Evolutionary conservation across 2,113 vertebrate species (phyloP), one percentile per base, ranked within the genome.

Genomic region (Nerophis lumbriciformis): DNA sequence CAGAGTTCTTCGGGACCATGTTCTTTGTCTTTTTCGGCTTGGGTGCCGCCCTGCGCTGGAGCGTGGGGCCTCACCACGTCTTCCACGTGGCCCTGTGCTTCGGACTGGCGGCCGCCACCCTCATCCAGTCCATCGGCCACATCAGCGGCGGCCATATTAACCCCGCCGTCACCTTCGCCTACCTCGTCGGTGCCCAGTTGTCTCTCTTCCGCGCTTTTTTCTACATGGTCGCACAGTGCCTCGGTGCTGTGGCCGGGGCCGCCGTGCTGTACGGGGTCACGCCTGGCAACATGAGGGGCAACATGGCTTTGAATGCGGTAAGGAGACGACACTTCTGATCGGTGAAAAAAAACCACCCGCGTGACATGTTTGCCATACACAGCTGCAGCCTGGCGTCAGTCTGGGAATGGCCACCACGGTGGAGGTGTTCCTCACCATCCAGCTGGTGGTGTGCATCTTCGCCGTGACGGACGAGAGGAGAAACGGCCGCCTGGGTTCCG

Each of bases 111-210:
- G 88, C 94, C n/a, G 93, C 93, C 82, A 97, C 93, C 0, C 68
- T 97, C 72, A 92, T 96, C 79, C 94, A 97, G 84, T 86, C 90
- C 55, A 87, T 98, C 54, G 94, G 95, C 63, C 93, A 94, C 67
- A 92, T 98, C 84, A 97, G 95, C 14, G 95, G 95, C 8, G 94
- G 93, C 62, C 94, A 97, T 74, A 83, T 95, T 81, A 98, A 97
- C 81, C 95, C 95, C 4, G 95, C 95, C 5, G 89, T 97, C 79
- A 97, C 95, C 67, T 87, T 97, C 53, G 94, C 94, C 71, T 94
- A 93, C 86, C 91, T 98, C 48, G 49, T 96, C 54, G 90, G 93
- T 78, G 93, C 94, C 8, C 95, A 95, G 92, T 89, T 97, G 90
- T 96, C 94, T 56, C 71, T 97, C 68, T 85, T 93, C 86, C 91